Conservation (phyloP, 2,113 vertebrate species). For the Sylvia atricapilla region DNA sequence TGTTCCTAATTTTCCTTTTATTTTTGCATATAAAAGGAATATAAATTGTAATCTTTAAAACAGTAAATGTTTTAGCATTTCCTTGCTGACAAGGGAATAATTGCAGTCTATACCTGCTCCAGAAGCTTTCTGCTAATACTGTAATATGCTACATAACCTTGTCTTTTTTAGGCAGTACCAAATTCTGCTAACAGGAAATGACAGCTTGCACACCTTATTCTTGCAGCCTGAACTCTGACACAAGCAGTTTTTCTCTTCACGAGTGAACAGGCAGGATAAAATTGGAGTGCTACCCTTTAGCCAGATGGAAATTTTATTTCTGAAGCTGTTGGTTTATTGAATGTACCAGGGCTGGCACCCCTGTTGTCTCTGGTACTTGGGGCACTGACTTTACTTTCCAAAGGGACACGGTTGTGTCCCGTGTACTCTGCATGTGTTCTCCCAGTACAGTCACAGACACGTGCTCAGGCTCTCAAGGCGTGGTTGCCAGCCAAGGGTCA, state of each 20-base stretch:
- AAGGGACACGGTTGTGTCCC: background rate
- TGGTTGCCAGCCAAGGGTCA: background rate
- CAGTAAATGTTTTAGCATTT: background rate
- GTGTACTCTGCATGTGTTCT: accelerated
- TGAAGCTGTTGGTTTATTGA: background rate
- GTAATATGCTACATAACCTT: background rate
- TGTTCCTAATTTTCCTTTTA: background rate
- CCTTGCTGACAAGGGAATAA: background rate
- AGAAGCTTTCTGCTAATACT: background rate
- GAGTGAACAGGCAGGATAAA: background rate
- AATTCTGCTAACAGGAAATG: background rate
- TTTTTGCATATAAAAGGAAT: background rate
- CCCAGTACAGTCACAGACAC: accelerated
- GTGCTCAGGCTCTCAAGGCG: accelerated
- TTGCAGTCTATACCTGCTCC: background rate
- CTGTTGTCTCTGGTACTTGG: background rate
- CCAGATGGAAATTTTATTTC: background rate
- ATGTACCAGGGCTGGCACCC: background rate
- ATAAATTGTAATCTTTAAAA: background rate
- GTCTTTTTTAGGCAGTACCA: background rate
- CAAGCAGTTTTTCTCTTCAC: background rate
- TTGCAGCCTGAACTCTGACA: background rate
- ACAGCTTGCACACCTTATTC: background rate
- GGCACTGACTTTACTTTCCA: background rate
- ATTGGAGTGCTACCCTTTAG: background rate